Evolutionary conservation across 2,113 vertebrate species (phyloP), one percentile per base, ranked within the genome.

Genomic region (Ageneiosus marmoratus): DNA sequence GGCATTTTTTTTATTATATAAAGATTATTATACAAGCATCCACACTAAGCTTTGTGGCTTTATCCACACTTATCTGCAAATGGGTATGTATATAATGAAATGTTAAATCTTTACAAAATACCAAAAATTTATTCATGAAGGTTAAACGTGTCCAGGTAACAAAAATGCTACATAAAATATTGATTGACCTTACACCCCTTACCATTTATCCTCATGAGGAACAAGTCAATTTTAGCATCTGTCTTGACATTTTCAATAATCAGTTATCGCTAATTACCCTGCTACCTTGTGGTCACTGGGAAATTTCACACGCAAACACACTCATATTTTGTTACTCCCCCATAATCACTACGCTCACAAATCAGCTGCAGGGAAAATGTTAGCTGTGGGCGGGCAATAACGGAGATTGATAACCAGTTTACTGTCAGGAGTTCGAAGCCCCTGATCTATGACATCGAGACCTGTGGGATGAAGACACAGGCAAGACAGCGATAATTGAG

Each of bases 371-470:
- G 83, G 85, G 41, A 81, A 81, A 63, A 65, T 83, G 80, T 90
- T 83, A 80, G 73, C 84, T 80, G 83, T 88, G 88, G 89, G 88
- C 79, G 87, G 90, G 89, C 87, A 87, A 92, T 93, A 92, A 92
- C 90, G 55, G 82, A 90, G 92, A 94, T 93, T 92, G 91, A 94
- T 94, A 83, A 90, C 50, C 0, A 85, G 84, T 91, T 93, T 91
- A 89, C 86, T 80, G 84, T 79, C 29, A 48, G 87, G 83, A 90
- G 89, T 92, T 91, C 90, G 89, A 88, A 55, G 88, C 84, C 73
- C 86, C 91, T 94, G 94, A 94, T 94, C 89, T 93, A 93, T 87
- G 16, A 83, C 88, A 80, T 46, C 0, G 84, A 82, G 83, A 92
- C 89, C 88, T 88, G 63, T 65, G 79, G 91, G 92, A 94, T 92